A percentile compares a stretch with the other conserved stretches of the same genome.
phyloP scores from a whole-genome alignment of 2,113 vertebrate species.

The Xerus inauris region DNA sequence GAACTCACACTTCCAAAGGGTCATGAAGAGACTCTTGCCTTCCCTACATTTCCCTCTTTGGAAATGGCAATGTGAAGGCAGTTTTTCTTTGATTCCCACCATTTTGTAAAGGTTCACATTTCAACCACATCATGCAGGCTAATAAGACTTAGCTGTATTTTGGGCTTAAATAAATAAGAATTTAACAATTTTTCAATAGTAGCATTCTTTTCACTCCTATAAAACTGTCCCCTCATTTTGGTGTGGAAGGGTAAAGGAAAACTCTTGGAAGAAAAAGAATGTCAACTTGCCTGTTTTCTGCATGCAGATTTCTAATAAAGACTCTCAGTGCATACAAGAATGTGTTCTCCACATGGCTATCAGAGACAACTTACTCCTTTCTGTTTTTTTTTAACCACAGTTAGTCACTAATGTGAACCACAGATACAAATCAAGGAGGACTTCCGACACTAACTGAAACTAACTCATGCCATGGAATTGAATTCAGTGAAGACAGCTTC shows the following conservation, averaged over 20 bases:
- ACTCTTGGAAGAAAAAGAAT: background rate
- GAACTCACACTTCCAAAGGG: background rate
- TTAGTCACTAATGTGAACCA: constrained; percentile 31
- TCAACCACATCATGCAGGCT: background rate
- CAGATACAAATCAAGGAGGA: background rate
- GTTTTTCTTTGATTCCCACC: constrained; percentile 35
- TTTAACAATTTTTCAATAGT: background rate
- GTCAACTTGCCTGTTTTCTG: background rate
- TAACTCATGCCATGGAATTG: background rate
- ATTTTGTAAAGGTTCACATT: background rate
- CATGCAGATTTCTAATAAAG: background rate
- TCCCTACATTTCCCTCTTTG: background rate
- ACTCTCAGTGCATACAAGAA: background rate
- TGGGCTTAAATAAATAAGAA: constrained; percentile 39
- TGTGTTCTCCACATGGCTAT: background rate
- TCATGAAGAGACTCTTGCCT: background rate
- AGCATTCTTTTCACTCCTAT: background rate
- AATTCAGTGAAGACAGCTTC: constrained; percentile 15
- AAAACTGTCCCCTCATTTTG: background rate
- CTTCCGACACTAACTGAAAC: constrained; percentile 57
- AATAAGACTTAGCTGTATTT: background rate
- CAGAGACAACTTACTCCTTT: background rate
- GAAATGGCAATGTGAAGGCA: background rate
- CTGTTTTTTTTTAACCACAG: constrained; percentile 25
- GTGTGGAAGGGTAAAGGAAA: background rate